Percentiles rank a stretch among this genome's conserved stretches.
Conservation (phyloP, 2,113 vertebrate species). For the Poeciliopsis prolifica region DNA sequence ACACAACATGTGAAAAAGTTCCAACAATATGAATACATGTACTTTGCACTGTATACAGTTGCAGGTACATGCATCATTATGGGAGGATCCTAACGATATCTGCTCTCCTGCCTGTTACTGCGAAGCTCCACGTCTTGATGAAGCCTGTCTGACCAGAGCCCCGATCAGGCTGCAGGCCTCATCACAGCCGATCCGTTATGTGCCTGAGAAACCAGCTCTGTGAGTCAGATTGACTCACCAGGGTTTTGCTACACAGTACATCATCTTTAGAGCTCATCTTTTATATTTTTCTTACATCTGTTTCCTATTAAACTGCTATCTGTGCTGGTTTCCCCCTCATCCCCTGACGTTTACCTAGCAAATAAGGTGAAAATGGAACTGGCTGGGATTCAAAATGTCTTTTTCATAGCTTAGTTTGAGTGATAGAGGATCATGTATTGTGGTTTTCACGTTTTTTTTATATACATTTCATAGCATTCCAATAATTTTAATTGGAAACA, state of each 20-base stretch:
- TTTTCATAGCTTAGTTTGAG: conserved; percentile 2
- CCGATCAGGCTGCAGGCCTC: conserved; percentile 35
- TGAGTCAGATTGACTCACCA: conserved; percentile 30
- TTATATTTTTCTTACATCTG: conserved; percentile 59
- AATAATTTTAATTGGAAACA: too few relatives aligned
- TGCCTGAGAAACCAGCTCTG: conserved; percentile 33
- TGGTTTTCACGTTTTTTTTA: too few relatives aligned
- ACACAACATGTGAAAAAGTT: background rate
- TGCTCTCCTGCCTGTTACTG: conserved; percentile 57
- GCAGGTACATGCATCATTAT: background rate
- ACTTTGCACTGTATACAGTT: background rate
- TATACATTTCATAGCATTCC: too few relatives aligned
- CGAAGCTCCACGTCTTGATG: conserved; percentile 61
- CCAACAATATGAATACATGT: background rate
- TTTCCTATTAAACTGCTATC: conserved; percentile 54
- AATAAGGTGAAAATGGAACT: conserved; percentile 65
- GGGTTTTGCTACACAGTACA: conserved; percentile 45
- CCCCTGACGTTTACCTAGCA: conserved; percentile 23
- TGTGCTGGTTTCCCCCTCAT: conserved; percentile 42
- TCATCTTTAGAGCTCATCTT: conserved; percentile 57
- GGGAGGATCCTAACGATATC: background rate
- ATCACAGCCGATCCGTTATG: conserved; percentile 27
- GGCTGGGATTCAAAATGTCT: conserved; percentile 43
- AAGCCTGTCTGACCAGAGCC: conserved; percentile 41
- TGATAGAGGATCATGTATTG: too few relatives aligned